Base-by-base conservation (phyloP, 1,140 invertebrate genomes). In the Saccostrea glomerata region DNA sequence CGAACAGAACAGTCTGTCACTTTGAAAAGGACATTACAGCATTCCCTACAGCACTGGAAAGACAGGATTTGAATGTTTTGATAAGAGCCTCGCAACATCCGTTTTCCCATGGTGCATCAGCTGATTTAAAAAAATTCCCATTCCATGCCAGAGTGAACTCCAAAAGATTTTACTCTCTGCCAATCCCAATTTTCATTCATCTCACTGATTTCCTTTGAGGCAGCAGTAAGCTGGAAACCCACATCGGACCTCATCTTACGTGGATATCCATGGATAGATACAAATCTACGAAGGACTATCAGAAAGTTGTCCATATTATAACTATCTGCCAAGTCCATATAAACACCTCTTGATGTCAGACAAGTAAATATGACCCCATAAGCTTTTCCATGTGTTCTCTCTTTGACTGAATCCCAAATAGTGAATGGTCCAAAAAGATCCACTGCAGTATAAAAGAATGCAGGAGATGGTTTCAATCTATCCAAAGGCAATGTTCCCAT, bases 1-100 rank as follows among this genome's bases (percentile, higher is more conserved):
- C 86, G 54, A 87, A 87, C 36, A 87, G n/a, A 23, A 88, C 87
- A 7, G 87, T 88, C 40, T 88, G 87, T 12, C 85, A 25, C n/a
- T 85, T 83, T 15, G 83, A 30, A 58, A 85, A 85, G 11, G 82
- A 60, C 82, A 87, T 63, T 0, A 87, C 25, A 40, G 25, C 12
- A 70, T 54, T 17, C 6, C 87, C 60, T 25, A 88, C 54, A 0
- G 47, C 83, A 17, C 30, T 11, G 11, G 30, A 2, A 13, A 88
- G 40, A 58, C 83, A 85, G 9, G 55, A 55, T 77, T 88, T 88
- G 20, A 84, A 82, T 40, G 86, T 63, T 47, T 87, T 87, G 20
- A 87, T 87, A 20, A 87, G 54, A 36, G 70, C 17, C 25, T 87
- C 86, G 25, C 86, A 23, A 40, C 86, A 87, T 11, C 86, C 73